Conservation (phyloP, 2,888 invertebrate species). For the Polydrusus tereticollis region DNA sequence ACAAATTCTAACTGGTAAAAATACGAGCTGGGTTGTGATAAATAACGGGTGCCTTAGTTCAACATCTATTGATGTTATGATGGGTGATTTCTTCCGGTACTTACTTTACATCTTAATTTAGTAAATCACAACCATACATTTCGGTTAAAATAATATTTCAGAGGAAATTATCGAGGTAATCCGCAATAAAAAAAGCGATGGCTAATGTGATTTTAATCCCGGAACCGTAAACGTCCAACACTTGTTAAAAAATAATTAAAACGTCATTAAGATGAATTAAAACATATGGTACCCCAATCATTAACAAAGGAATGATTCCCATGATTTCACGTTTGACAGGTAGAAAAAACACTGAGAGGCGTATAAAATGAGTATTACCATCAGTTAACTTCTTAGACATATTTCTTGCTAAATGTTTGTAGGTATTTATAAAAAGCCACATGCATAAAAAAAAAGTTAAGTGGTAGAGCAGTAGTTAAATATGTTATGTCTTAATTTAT, state of each 20-base stretch:
- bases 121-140: too few relatives aligned
- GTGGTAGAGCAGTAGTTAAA: too few relatives aligned
- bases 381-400: background rate
- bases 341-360: background rate
- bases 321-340: background rate
- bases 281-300: background rate
- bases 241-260: slow-evolving; percentile 6
- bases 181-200: background rate
- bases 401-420: background rate
- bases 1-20: too few relatives aligned
- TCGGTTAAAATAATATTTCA: too few relatives aligned
- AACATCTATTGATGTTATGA: too few relatives aligned
- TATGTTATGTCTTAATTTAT: too few relatives aligned
- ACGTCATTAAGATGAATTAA: slow-evolving; percentile 1
- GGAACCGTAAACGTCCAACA: background rate
- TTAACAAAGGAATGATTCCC: background rate
- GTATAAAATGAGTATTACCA: background rate
- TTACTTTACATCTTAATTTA: too few relatives aligned
- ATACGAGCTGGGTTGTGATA: too few relatives aligned
- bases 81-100: too few relatives aligned
- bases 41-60: too few relatives aligned
- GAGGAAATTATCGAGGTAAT: background rate
- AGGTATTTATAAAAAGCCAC: background rate
- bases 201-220: slow-evolving; percentile 3
- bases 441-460: too few relatives aligned